Evolutionary conservation across 2,113 vertebrate genomes (phyloP).

Genomic region (Paraplagusia blochii): DNA sequence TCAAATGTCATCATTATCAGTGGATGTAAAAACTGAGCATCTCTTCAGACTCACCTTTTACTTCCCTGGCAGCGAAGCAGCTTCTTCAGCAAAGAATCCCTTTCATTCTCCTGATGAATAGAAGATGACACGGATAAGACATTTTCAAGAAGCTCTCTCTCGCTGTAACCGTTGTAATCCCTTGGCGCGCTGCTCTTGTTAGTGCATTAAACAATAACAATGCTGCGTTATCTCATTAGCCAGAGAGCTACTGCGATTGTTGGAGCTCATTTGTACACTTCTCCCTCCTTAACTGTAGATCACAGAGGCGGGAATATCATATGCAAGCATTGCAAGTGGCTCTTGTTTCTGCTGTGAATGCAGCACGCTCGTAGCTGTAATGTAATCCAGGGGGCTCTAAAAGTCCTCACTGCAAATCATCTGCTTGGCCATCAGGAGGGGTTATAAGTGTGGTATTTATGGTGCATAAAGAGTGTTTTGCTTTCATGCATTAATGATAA

Average conservation of each 20-base stretch:
- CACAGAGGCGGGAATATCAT: constrained; percentile 34
- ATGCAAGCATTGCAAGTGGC: constrained; percentile 20
- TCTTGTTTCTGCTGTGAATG: constrained; percentile 39
- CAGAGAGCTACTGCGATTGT: constrained; percentile 5
- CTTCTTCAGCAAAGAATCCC: constrained; percentile 38
- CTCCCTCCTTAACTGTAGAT: constrained; percentile 20
- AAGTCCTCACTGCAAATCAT: constrained; percentile 56
- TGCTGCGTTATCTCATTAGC: constrained; percentile 35
- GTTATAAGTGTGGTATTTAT: constrained; percentile 52
- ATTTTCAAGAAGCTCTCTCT: constrained; percentile 39
- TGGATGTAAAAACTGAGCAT: too few relatives aligned
- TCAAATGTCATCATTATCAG: too few relatives aligned
- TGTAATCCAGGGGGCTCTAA: constrained; percentile 53
- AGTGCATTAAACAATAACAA: constrained; percentile 44
- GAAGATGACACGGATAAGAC: constrained; percentile 53
- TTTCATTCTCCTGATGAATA: constrained; percentile 36
- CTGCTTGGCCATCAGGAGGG: constrained; percentile 41
- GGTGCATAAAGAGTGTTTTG: constrained; percentile 52
- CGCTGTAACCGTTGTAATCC: constrained; percentile 43
- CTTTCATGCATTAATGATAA: constrained; percentile 51
- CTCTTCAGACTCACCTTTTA: constrained; percentile 1
- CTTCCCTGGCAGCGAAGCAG: constrained; percentile 32
- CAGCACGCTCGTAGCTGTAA: constrained; percentile 38
- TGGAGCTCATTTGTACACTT: constrained; percentile 26
- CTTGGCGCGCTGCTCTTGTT: constrained; percentile 49